A percentile compares a stretch with the other conserved stretches of the same genome.
phyloP scores from a whole-genome alignment of 1,140 invertebrate species.

The Tetraneura akinire region DNA sequence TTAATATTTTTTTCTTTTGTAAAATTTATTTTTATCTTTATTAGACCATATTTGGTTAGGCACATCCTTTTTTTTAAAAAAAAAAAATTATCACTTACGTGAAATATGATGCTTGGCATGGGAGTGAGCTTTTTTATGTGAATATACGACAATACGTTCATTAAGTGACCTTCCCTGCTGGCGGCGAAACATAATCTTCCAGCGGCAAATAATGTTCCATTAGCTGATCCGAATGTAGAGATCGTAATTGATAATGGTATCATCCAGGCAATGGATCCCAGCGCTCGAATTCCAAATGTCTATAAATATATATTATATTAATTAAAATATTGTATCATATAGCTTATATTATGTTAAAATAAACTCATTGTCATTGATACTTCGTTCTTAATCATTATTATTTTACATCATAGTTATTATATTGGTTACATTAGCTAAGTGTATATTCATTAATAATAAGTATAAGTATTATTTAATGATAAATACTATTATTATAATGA shows the following conservation, averaged over 20 bases:
- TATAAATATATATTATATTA: constrained; percentile 59
- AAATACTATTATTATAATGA: too few relatives aligned
- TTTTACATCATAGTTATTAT: too few relatives aligned
- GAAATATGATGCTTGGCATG: constrained; percentile 93
- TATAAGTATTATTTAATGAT: too few relatives aligned
- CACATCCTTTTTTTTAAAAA: too few relatives aligned
- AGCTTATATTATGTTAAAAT: too few relatives aligned
- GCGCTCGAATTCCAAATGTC: constrained; percentile 81
- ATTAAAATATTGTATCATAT: neutral
- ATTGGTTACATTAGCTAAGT: too few relatives aligned
- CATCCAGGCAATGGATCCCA: constrained; percentile 85
- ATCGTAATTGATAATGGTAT: constrained; percentile 94
- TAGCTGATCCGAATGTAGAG: constrained; percentile 95
- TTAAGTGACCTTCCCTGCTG: constrained; percentile 88
- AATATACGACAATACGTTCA: constrained; percentile 91
- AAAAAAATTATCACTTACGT: constrained; percentile 79
- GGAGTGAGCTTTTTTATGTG: constrained; percentile 89
- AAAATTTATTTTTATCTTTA: too few relatives aligned
- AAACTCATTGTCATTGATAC: too few relatives aligned
- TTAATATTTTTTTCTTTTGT: too few relatives aligned
- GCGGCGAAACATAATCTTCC: constrained; percentile 92
- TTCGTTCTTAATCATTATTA: too few relatives aligned
- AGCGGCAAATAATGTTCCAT: constrained; percentile 91
- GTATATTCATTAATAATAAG: too few relatives aligned
- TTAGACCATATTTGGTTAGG: too few relatives aligned